A percentile compares a stretch with the other conserved stretches of the same genome.
phyloP scores from a whole-genome alignment of 2,888 invertebrate genomes.

The Phortica okadai region DNA sequence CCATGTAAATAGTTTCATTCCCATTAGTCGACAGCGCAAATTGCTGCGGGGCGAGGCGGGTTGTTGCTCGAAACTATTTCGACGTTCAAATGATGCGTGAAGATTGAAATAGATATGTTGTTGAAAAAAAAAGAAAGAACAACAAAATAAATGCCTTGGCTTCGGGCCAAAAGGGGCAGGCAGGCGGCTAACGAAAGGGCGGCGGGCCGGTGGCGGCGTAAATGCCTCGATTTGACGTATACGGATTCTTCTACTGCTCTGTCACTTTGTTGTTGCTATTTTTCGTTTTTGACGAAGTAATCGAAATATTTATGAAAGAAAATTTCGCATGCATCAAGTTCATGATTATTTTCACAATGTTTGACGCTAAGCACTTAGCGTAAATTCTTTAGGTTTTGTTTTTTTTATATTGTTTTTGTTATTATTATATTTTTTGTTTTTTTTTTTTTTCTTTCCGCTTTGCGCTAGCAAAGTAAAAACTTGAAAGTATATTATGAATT shows the following conservation, averaged over 20 bases:
- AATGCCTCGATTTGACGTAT: slow-evolving; percentile 54
- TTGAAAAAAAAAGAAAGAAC: too few species aligned
- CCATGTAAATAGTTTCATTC: slow-evolving; percentile 13
- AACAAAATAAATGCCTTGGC: background rate
- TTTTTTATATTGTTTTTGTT: background rate
- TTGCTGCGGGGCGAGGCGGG: background rate
- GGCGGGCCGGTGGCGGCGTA: background rate
- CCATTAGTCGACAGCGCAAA: slow-evolving; percentile 10
- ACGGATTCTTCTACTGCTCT: slow-evolving; percentile 24
- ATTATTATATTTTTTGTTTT: background rate
- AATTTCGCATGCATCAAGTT: slow-evolving; percentile 64
- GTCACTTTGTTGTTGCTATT: slow-evolving; percentile 14
- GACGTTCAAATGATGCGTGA: background rate
- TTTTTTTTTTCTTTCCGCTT: background rate
- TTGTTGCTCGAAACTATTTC: background rate
- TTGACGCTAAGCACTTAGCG: background rate
- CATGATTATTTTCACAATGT: slow-evolving; percentile 42
- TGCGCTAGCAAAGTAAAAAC: too few species aligned
- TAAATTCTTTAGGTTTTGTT: background rate
- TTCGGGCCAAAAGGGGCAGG: background rate
- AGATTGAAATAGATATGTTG: background rate
- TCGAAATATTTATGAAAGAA: slow-evolving; percentile 53
- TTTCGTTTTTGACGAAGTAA: slow-evolving; percentile 61
- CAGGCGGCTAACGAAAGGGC: background rate
- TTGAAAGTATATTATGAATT: too few species aligned